Conservation (phyloP, 2,888 invertebrate genomes). For the Papilio elwesi region DNA sequence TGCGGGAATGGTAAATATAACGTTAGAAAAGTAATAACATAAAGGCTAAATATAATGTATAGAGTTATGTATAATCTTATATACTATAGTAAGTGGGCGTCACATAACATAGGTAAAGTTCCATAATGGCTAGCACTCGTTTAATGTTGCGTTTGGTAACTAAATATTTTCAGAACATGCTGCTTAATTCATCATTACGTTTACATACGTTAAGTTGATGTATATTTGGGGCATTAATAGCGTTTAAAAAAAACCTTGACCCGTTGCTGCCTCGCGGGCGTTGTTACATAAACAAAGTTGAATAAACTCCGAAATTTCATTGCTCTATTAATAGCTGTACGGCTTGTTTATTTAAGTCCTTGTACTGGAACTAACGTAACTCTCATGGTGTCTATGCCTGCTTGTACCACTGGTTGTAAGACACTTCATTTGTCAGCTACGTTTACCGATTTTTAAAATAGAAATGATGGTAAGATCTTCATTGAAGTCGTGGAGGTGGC, state of each 20-base stretch:
- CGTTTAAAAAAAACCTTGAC: constrained; percentile 15
- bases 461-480: too few species aligned
- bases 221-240: constrained; percentile 1
- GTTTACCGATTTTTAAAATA: too few species aligned
- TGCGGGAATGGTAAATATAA: too few species aligned
- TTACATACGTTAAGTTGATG: not conserved
- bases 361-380: not conserved
- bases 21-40: too few species aligned
- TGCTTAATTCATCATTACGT: too few species aligned
- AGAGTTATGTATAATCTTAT: too few species aligned
- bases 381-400: not conserved
- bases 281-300: constrained; percentile 12
- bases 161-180: too few species aligned
- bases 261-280: not conserved
- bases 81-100: too few species aligned
- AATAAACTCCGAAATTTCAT: constrained; percentile 3
- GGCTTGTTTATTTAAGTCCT: not conserved
- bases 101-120: too few species aligned
- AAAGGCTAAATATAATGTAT: too few species aligned
- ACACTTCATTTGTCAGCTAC: not conserved
- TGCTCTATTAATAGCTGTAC: not conserved
- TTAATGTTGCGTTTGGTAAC: too few species aligned
- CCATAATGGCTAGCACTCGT: too few species aligned
- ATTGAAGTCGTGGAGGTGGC: not conserved
- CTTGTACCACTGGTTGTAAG: not conserved